These are phyloP conservation scores for Phataginus tetradactyla DNA, from an alignment of 2,797 vertebrate species.

Conservation along the genomic window DNA sequence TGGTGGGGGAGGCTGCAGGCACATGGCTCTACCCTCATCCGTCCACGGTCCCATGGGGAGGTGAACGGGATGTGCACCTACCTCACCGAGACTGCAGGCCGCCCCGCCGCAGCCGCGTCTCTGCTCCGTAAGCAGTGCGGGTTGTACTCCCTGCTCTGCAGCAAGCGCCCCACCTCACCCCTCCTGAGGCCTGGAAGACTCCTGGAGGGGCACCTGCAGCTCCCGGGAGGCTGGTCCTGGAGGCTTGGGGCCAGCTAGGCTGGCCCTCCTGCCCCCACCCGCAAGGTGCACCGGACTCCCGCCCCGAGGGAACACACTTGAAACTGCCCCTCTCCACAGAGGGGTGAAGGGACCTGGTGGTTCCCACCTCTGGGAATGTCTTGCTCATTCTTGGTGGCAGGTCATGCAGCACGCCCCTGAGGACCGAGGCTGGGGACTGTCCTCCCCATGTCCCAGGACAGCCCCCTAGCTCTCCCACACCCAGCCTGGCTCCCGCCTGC, in stretches of 20 bases:
- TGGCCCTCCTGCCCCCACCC: fast-evolving
- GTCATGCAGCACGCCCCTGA: fast-evolving
- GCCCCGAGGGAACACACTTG: fast-evolving
- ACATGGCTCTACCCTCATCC: not conserved
- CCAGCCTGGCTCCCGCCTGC: not conserved
- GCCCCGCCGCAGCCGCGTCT: not conserved
- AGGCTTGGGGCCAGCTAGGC: not conserved
- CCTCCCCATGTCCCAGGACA: not conserved
- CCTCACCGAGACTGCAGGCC: not conserved
- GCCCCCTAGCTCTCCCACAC: fast-evolving
- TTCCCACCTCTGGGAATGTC: fast-evolving
- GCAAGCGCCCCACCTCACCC: no score
- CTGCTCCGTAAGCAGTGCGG: no score
- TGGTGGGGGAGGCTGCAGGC: no score
- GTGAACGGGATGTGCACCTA: fast-evolving
- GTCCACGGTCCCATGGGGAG: not conserved
- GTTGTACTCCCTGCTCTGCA: not conserved
- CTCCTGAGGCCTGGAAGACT: not conserved
- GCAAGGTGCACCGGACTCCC: not conserved
- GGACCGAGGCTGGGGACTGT: not conserved
- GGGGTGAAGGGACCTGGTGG: fast-evolving
- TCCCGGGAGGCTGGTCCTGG: not conserved
- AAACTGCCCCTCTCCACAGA: fast-evolving
- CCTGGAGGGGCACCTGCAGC: fast-evolving
- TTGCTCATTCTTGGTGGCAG: not conserved